phyloP scores from a whole-genome alignment of 2,113 vertebrate species.

The Lophius piscatorius region DNA sequence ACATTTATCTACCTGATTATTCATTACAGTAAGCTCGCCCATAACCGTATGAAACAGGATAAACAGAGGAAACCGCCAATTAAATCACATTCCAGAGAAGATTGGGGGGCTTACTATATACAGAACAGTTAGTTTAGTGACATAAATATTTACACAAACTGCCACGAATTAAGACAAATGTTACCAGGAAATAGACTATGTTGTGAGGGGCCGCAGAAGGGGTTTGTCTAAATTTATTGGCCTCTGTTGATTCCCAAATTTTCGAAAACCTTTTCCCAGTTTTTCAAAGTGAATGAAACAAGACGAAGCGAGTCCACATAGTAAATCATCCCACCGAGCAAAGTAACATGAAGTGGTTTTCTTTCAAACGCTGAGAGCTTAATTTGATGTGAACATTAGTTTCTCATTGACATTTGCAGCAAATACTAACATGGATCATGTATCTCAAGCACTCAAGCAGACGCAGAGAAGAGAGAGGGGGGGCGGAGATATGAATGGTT shows the following conservation, averaged over 20 bases:
- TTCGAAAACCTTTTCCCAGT: constrained; percentile 35
- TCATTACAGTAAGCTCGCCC: constrained; percentile 76
- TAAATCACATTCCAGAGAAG: constrained; percentile 78
- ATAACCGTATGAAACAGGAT: constrained; percentile 73
- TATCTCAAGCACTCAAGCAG: constrained; percentile 46
- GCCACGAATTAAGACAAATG: constrained; percentile 80
- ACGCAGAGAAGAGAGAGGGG: constrained; percentile 28
- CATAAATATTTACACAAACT: constrained; percentile 81
- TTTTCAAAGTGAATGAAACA: constrained; percentile 48
- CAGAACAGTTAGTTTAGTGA: constrained; percentile 79
- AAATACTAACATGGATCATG: constrained; percentile 61
- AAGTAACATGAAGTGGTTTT: constrained; percentile 31
- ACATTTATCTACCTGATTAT: constrained; percentile 79
- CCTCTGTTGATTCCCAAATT: constrained; percentile 47
- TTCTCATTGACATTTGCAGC: constrained; percentile 67
- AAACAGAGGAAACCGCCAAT: constrained; percentile 84
- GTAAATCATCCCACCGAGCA: constrained; percentile 31
- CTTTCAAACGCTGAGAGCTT: constrained; percentile 40
- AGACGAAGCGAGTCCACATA: constrained; percentile 30
- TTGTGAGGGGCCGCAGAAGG: constrained; percentile 60
- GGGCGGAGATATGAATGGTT: constrained; percentile 72
- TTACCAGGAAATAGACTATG: constrained; percentile 75
- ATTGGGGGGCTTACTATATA: constrained; percentile 77
- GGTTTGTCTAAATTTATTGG: constrained; percentile 67
- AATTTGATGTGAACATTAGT: constrained; percentile 56